Percentiles rank a stretch among this genome's conserved stretches.
Conservation (phyloP, 1,140 invertebrate species). For the Harpegnathos saltator region DNA sequence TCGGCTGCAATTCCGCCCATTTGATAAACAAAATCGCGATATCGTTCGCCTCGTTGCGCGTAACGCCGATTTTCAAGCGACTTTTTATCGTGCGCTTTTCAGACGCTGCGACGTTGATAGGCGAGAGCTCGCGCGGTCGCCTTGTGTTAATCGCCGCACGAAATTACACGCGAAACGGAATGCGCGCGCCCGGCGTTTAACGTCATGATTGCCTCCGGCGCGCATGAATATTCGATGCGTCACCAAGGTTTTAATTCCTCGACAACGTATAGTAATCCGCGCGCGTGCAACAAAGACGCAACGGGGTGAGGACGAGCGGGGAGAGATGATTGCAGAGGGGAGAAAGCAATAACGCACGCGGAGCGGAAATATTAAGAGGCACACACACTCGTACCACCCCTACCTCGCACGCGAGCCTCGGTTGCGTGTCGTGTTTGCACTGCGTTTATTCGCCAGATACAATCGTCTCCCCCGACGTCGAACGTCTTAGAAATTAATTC, state of each 20-base stretch:
- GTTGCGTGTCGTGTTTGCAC: slow-evolving; percentile 33
- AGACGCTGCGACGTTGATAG: not conserved
- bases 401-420: slow-evolving; percentile 35
- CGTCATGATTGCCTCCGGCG: slow-evolving; percentile 26
- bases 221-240: slow-evolving; percentile 26
- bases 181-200: slow-evolving; percentile 13
- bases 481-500: slow-evolving; percentile 31
- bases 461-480: slow-evolving; percentile 4
- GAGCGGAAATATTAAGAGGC: slow-evolving; percentile 53
- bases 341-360: slow-evolving; percentile 32
- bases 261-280: slow-evolving; percentile 41
- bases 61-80: not conserved
- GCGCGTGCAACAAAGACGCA: slow-evolving; percentile 41
- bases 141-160: not conserved
- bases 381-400: slow-evolving; percentile 7
- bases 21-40: too few relatives aligned
- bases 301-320: slow-evolving; percentile 11
- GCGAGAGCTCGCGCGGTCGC: not conserved
- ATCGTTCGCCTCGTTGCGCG: not conserved
- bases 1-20: too few relatives aligned
- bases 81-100: slow-evolving; percentile 2
- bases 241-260: slow-evolving; percentile 47
- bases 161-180: slow-evolving; percentile 34
- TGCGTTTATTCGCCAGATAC: slow-evolving; percentile 29
- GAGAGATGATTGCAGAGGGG: slow-evolving; percentile 33